phyloP scores from a whole-genome alignment of 2,888 invertebrate species.

The Rhopalosiphum nymphaeae region DNA sequence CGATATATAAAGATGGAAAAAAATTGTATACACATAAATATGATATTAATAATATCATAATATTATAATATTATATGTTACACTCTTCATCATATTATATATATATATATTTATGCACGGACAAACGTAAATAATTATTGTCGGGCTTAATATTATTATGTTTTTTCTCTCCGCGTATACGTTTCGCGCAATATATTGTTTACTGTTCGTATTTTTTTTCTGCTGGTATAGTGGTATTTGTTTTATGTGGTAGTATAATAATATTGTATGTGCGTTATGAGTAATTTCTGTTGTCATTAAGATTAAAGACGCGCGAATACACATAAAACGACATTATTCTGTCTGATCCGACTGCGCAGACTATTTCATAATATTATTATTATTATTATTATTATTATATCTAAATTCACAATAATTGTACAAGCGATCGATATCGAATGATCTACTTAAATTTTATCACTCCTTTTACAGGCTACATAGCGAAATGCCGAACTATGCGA shows the following conservation, averaged over 20 bases:
- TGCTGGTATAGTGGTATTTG: neutral
- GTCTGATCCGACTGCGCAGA: neutral
- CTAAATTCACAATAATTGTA: neutral
- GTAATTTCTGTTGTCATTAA: conserved; percentile 13
- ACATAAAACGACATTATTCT: neutral
- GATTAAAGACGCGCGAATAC: neutral
- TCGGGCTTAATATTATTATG: neutral
- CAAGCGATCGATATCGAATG: neutral
- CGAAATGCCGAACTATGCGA: neutral
- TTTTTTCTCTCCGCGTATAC: neutral
- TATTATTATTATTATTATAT: neutral
- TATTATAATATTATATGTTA: neutral
- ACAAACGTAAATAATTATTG: neutral
- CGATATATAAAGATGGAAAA: neutral
- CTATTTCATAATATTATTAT: neutral
- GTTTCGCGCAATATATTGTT: neutral
- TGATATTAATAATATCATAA: conserved; percentile 14
- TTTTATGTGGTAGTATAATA: neutral
- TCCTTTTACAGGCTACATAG: neutral
- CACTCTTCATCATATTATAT: neutral
- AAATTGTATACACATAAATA: neutral
- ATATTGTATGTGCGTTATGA: neutral
- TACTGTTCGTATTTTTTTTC: neutral
- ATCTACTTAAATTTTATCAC: neutral
- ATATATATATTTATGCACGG: neutral